Evolutionary conservation across 2,113 vertebrate species (phyloP), one percentile per base, ranked within the genome.

Genomic region (Notarius lentiginosus): DNA sequence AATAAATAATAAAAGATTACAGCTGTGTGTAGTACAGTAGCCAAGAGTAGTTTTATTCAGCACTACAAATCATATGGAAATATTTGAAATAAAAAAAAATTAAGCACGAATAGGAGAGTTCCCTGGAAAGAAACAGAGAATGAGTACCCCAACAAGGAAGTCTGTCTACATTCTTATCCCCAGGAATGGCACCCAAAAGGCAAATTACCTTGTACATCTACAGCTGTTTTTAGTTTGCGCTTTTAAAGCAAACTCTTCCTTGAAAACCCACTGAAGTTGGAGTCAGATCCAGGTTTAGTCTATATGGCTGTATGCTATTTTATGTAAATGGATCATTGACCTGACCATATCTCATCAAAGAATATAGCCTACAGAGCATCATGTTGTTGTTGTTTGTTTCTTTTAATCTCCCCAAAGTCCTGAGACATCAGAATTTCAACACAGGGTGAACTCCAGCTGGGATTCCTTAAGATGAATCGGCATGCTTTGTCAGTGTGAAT

Each of bases 201-300:
- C 86, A 89, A 87, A 88, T 90, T 84, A 84, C 68, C 88, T 88
- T 82, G 89, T 5, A 88, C 93, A 1, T 90, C 41, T 83, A 89
- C 94, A 95, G 94, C 95, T 95, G 95, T 91, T 94, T 92, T 91
- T 95, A 93, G 92, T 95, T 94, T 94, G 84, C 87, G 90, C 86
- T 94, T 93, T 94, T 95, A 95, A 93, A 94, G 93, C 93, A 91
- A 87, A 92, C 90, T 91, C 79, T 94, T 95, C 94, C 93, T 91
- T 91, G 86, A 91, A 90, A 92, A 88, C 89, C 86, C 90, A 91
- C 89, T 2, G 79, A 89, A 92, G 92, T 89, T 84, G 91, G 89
- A 92, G 90, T 88, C 92, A 91, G 86, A 90, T 90, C 88, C 91
- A 91, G 89, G 86, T 88, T 88, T 49, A 84, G 87, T 70, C 41